Conservation (phyloP, 2,113 vertebrate genomes). For the Oncorhynchus masou region DNA sequence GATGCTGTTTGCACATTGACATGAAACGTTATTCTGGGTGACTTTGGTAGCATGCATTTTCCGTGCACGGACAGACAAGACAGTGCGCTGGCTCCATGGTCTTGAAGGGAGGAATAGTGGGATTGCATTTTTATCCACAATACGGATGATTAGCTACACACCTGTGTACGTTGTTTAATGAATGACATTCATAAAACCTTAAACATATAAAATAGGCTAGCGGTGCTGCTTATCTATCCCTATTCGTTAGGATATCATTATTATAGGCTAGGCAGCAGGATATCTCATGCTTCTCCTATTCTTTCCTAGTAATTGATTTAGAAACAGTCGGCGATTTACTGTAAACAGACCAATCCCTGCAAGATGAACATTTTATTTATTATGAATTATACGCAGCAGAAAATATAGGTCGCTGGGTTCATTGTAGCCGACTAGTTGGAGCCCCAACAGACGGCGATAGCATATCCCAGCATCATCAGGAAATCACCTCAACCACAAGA, state of each 20-base stretch:
- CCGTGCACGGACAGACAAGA: background rate
- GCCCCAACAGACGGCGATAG: too few relatives aligned
- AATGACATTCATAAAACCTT: background rate
- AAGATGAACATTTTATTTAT: too few relatives aligned
- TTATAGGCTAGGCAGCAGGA: too few relatives aligned
- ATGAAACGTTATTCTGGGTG: background rate
- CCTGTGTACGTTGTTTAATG: background rate
- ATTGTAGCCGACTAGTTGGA: too few relatives aligned
- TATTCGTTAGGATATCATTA: too few relatives aligned
- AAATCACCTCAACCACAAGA: constrained; percentile 6
- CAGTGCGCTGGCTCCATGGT: background rate
- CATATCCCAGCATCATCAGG: constrained; percentile 13
- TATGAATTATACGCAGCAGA: too few relatives aligned
- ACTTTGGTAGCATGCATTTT: background rate
- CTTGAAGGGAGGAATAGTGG: background rate
- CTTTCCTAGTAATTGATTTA: too few relatives aligned
- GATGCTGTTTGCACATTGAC: background rate
- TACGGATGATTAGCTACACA: background rate
- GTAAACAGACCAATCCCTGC: too few relatives aligned
- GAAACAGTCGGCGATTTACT: too few relatives aligned
- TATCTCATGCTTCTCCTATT: too few relatives aligned
- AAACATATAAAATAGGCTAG: background rate
- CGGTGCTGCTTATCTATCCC: too few relatives aligned
- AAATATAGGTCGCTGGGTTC: too few relatives aligned
- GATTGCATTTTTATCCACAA: background rate